Conservation (phyloP, 2,797 vertebrate genomes). For the Ceryle rudis region DNA sequence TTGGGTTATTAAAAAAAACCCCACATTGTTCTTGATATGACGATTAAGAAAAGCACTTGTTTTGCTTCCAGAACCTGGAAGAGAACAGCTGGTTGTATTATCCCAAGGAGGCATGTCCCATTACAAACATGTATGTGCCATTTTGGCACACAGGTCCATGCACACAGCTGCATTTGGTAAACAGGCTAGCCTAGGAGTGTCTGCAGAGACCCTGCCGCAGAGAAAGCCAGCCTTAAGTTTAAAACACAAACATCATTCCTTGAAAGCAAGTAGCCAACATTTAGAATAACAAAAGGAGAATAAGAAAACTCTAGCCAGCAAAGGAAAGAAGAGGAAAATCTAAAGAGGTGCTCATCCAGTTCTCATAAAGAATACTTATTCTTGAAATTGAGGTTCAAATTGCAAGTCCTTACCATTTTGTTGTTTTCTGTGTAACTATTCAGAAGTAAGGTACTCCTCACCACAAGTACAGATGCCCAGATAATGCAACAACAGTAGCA, state of each 20-base stretch:
- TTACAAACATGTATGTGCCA: neutral
- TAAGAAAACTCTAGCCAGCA: neutral
- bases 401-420: neutral
- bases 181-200: neutral
- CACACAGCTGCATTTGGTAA: slow-evolving; percentile 61
- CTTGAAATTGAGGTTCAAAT: neutral
- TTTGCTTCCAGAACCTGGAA: slow-evolving; percentile 61
- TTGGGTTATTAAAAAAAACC: slow-evolving; percentile 5
- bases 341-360: neutral
- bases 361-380: neutral
- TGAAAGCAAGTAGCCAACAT: neutral
- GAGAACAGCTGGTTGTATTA: neutral
- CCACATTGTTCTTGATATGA: neutral
- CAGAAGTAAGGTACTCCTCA: neutral
- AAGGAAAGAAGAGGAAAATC: neutral
- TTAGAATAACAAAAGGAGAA: neutral
- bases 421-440: neutral
- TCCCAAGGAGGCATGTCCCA: neutral
- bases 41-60: slow-evolving; percentile 12
- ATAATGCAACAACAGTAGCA: neutral
- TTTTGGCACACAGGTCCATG: slow-evolving; percentile 16
- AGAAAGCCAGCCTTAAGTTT: neutral
- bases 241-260: neutral
- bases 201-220: neutral
- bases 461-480: neutral